A percentile compares a stretch with the other conserved stretches of the same genome.
These are phyloP conservation scores for Cephus cinctus DNA, from an alignment of 1,140 invertebrate species.

Conservation along the genomic window DNA sequence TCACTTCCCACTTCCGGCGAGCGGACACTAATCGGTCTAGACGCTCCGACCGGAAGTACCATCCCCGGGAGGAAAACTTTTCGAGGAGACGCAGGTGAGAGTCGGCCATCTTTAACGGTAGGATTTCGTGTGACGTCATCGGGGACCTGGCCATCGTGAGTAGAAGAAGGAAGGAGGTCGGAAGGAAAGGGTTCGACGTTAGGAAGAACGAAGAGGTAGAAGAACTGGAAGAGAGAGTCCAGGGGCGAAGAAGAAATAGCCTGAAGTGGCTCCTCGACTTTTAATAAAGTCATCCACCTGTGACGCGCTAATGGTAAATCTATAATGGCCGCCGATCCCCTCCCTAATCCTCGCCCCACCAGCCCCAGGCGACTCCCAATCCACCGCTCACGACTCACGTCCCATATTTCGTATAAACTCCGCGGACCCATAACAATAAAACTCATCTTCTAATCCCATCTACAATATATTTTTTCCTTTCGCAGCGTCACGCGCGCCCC, in stretches of 20 bases:
- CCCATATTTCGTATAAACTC: too few relatives aligned
- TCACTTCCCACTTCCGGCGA: neutral
- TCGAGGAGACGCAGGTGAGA: too few relatives aligned
- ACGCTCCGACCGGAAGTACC: too few relatives aligned
- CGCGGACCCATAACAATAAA: too few relatives aligned
- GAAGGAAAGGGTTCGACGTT: neutral
- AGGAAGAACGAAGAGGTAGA: neutral
- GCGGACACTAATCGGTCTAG: neutral
- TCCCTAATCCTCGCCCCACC: constrained; percentile 4
- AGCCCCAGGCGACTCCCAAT: too few relatives aligned
- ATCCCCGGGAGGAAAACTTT: too few relatives aligned
- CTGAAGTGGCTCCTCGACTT: constrained; percentile 2
- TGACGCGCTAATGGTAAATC: constrained; percentile 33
- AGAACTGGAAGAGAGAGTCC: too few relatives aligned
- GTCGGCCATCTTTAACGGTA: too few relatives aligned
- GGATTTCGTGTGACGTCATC: neutral
- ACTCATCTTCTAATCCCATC: too few relatives aligned
- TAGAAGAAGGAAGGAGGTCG: neutral
- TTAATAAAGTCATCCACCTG: constrained; percentile 29
- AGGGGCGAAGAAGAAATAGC: neutral
- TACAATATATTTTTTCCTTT: too few relatives aligned
- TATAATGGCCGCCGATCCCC: constrained; percentile 24
- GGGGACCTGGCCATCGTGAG: neutral
- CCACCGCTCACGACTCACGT: too few relatives aligned
- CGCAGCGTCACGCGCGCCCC: too few relatives aligned